Conservation (phyloP, 2,797 vertebrate species). For the Poeciliopsis turneri region DNA sequence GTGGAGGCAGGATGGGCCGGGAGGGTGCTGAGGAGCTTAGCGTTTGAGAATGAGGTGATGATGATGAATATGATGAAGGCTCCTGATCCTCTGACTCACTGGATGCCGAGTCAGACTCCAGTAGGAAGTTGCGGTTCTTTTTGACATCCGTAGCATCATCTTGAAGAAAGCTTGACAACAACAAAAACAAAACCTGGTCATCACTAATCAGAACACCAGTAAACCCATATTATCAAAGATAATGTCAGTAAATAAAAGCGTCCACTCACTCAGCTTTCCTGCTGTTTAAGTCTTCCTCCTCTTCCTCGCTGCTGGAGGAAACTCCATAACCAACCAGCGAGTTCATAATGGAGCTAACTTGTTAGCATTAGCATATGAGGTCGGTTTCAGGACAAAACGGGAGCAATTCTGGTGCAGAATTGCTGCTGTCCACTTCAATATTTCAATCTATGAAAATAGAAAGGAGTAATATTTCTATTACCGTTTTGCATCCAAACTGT, state of each 20-base stretch:
- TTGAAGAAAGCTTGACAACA: slow-evolving; percentile 26
- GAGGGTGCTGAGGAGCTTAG: not conserved
- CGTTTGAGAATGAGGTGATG: not conserved
- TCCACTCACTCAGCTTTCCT: slow-evolving; percentile 29
- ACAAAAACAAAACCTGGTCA: not conserved
- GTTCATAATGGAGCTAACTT: slow-evolving; percentile 60
- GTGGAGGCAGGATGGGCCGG: slow-evolving; percentile 10
- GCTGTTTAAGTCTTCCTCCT: slow-evolving; percentile 40
- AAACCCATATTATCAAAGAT: not conserved
- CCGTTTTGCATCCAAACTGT: not conserved
- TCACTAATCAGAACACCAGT: not conserved
- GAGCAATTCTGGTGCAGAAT: not conserved
- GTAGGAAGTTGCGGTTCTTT: slow-evolving; percentile 74
- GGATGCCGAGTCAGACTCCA: slow-evolving; percentile 75
- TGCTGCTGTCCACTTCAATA: fast-evolving
- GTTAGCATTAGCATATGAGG: slow-evolving; percentile 16
- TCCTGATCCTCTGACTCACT: slow-evolving; percentile 67
- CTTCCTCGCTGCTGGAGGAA: slow-evolving; percentile 81
- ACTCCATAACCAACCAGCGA: slow-evolving; percentile 82
- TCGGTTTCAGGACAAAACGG: not conserved
- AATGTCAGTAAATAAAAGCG: too few species aligned
- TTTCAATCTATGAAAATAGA: fast-evolving
- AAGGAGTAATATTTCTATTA: not conserved
- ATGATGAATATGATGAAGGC: slow-evolving; percentile 2
- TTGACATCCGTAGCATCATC: slow-evolving; percentile 13